A percentile compares a stretch with the other conserved stretches of the same genome.
Evolutionary conservation across 2,888 invertebrate species (phyloP).

Genomic region (Conus canariensis): DNA sequence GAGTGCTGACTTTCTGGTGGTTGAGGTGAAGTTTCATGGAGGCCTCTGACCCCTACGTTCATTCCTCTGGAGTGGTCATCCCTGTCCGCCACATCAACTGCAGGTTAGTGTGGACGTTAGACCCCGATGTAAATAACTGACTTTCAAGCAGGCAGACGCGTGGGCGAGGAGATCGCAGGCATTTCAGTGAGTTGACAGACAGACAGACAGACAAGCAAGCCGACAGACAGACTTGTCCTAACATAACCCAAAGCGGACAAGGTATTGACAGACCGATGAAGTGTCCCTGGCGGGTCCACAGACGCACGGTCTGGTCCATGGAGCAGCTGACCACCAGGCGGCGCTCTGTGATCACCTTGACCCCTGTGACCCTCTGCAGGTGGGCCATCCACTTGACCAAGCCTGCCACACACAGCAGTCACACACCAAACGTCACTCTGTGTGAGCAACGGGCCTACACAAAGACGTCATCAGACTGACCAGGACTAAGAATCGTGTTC

Average conservation of each 20-base stretch:
- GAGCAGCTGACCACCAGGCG: slow-evolving; percentile 25
- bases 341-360: background rate
- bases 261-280: slow-evolving; percentile 12
- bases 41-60: no score
- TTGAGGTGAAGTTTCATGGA: no score
- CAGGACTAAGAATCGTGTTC: no score
- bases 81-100: no score
- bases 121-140: no score
- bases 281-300: slow-evolving; percentile 28
- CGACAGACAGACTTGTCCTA: background rate
- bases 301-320: slow-evolving; percentile 7
- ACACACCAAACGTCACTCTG: background rate
- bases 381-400: slow-evolving; percentile 28
- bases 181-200: background rate
- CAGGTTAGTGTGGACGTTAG: no score
- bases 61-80: no score
- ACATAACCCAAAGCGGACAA: background rate
- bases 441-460: background rate
- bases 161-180: no score
- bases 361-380: slow-evolving; percentile 1
- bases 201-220: background rate
- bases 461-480: background rate
- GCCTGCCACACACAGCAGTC: background rate
- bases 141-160: no score
- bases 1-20: no score